Base-by-base conservation (phyloP, 1,140 invertebrate genomes). In the Ceratosolen fusciceps region DNA sequence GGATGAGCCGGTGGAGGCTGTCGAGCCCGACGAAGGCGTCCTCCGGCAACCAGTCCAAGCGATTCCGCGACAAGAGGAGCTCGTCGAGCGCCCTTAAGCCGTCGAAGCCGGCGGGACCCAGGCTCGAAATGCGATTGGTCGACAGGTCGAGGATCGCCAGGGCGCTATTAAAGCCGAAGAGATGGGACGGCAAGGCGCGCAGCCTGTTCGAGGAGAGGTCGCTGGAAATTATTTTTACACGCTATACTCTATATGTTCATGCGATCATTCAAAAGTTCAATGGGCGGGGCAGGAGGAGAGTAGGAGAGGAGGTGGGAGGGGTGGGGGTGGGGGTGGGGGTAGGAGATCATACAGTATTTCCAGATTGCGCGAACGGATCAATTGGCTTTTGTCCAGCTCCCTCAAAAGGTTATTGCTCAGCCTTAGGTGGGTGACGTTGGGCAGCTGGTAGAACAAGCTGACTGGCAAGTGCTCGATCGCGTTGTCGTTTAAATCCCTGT, bases 191-290 rank as follows among this genome's bases (percentile, higher is more conserved):
- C 0, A 96, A 84, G 8, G 90, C 88, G 19, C 90, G 91, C 1
- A 97, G 84, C 73, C 90, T 90, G 86, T 97, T 97, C 60, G 93
- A 92, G 0, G 95, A 96, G 12, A 95, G 81, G 88, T 96, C 95
- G 2, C 92, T 92, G 82, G 16, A 43, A 72, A n/a, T n/a, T n/a
- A n/a, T n/a, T n/a, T n/a, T n/a, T n/a, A n/a, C n/a, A n/a, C n/a
- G n/a, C n/a, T n/a, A n/a, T n/a, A n/a, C n/a, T n/a, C n/a, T n/a
- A n/a, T n/a, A n/a, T n/a, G n/a, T n/a, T n/a, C n/a, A n/a, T n/a
- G n/a, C n/a, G n/a, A n/a, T n/a, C n/a, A n/a, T n/a, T n/a, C n/a
- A n/a, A 5, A 49, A 31, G 29, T 29, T 21, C 4, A 54, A 2
- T 1, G 21, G 21, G 26, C 43, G 19, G 1, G 31, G 19, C 21